Evolutionary conservation across 1,140 invertebrate genomes (phyloP).

Genomic region (Sycobia sp.): DNA sequence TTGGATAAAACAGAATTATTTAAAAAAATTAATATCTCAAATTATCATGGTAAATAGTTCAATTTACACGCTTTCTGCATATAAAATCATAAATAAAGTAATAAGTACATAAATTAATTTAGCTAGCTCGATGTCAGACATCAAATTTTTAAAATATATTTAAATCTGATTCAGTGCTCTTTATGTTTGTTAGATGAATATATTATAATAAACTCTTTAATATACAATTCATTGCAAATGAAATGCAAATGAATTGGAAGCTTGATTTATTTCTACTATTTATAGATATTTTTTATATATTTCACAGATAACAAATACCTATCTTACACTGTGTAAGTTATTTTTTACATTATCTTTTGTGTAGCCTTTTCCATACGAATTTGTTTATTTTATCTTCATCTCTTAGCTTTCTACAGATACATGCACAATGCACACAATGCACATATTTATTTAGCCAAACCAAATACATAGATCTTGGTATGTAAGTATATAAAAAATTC

Average conservation of each 20-base stretch:
- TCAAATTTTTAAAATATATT: constrained; percentile 27
- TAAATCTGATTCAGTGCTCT: constrained; percentile 3
- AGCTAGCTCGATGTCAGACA: background rate
- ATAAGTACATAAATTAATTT: background rate
- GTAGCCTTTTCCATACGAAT: constrained; percentile 15
- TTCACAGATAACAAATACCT: constrained; percentile 28
- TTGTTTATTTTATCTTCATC: background rate
- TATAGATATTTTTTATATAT: constrained; percentile 21
- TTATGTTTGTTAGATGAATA: background rate
- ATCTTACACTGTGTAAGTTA: background rate
- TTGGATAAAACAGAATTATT: constrained; percentile 1
- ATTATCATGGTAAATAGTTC: too few relatives aligned
- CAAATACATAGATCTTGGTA: too few relatives aligned
- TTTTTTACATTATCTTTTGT: constrained; percentile 17
- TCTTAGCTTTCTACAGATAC: constrained; percentile 19
- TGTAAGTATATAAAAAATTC: too few relatives aligned
- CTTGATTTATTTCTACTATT: constrained; percentile 19
- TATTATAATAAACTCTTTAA: background rate
- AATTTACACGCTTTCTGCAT: too few relatives aligned
- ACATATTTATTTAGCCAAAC: background rate
- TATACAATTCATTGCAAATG: constrained; percentile 23
- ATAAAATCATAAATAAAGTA: constrained; percentile 7
- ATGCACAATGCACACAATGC: background rate
- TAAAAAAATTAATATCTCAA: constrained; percentile 16
- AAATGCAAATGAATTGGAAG: constrained; percentile 28